Conservation (phyloP, 2,888 invertebrate genomes). For the Temnothorax ravouxi region DNA sequence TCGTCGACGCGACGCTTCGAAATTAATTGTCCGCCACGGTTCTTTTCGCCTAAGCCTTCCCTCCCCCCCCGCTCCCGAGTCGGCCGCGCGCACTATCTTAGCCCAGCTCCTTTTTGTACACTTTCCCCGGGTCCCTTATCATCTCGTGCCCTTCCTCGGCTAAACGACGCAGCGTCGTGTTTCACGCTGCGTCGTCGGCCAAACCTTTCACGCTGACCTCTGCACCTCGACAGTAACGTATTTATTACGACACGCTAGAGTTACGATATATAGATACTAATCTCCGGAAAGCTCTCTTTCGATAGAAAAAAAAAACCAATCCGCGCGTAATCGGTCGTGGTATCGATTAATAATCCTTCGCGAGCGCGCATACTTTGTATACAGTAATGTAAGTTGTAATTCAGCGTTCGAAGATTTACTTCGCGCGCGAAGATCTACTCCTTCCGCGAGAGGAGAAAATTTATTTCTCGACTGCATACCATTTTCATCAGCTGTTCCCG, state of each 20-base stretch:
- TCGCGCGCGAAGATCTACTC: constrained; percentile 5
- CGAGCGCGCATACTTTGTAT: constrained; percentile 28
- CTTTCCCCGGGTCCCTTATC: constrained; percentile 58
- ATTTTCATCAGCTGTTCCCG: constrained; percentile 16
- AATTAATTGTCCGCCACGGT: constrained; percentile 79
- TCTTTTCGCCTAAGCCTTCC: constrained; percentile 65
- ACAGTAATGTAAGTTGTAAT: constrained; percentile 1
- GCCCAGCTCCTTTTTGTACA: constrained; percentile 47
- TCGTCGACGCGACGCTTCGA: constrained; percentile 74
- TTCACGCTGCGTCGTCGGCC: constrained; percentile 46
- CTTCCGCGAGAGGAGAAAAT: constrained; percentile 21
- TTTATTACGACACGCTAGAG: constrained; percentile 50
- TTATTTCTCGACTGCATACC: neutral
- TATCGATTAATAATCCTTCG: constrained; percentile 47
- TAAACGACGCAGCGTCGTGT: constrained; percentile 42
- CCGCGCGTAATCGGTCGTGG: constrained; percentile 31
- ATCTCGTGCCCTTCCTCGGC: constrained; percentile 46
- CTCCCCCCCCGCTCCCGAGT: constrained; percentile 49
- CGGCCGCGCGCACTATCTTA: constrained; percentile 47
- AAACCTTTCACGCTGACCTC: constrained; percentile 55
- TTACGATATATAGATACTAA: constrained; percentile 52
- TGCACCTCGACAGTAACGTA: constrained; percentile 47
- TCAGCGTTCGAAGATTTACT: constrained; percentile 24
- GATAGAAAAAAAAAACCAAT: constrained; percentile 16
- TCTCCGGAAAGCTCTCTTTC: constrained; percentile 26